Evolutionary conservation across 2,113 vertebrate species (phyloP).

Genomic region (Mustela lutreola): DNA sequence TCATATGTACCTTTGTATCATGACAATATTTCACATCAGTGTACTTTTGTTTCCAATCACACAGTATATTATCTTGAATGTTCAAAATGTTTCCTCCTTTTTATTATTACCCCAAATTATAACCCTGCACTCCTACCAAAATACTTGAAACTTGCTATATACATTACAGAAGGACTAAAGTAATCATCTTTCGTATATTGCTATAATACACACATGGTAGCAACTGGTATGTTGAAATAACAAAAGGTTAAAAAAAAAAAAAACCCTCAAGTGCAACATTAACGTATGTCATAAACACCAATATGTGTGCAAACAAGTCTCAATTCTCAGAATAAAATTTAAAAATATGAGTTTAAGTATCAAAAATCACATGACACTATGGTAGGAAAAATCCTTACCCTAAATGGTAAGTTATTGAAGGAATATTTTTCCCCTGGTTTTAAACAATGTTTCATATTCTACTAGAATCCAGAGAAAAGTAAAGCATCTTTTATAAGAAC

Average conservation of each 20-base stretch:
- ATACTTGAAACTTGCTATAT: slow-evolving; percentile 12
- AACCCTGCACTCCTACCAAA: neutral
- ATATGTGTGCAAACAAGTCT: slow-evolving; percentile 12
- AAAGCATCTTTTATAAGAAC: slow-evolving; percentile 52
- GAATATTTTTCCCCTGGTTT: neutral
- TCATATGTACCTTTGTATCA: slow-evolving; percentile 11
- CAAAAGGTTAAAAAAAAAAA: neutral
- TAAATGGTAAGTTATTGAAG: slow-evolving; percentile 17
- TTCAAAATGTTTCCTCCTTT: slow-evolving; percentile 36
- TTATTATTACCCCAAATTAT: slow-evolving; percentile 38
- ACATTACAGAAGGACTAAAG: slow-evolving; percentile 44
- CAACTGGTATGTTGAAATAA: slow-evolving; percentile 4
- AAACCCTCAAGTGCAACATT: neutral
- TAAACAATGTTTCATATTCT: slow-evolving; percentile 50
- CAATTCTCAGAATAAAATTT: slow-evolving; percentile 34
- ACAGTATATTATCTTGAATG: neutral
- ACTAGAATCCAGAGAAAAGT: slow-evolving; percentile 12
- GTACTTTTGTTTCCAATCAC: neutral
- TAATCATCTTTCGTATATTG: neutral
- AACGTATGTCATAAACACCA: neutral
- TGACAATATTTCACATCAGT: slow-evolving; percentile 53
- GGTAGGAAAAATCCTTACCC: neutral
- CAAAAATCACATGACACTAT: slow-evolving; percentile 14
- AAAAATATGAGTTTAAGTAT: slow-evolving; percentile 49
- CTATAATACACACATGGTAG: slow-evolving; percentile 8